Conservation (phyloP, 2,888 invertebrate species). For the Girardia tigrina region DNA sequence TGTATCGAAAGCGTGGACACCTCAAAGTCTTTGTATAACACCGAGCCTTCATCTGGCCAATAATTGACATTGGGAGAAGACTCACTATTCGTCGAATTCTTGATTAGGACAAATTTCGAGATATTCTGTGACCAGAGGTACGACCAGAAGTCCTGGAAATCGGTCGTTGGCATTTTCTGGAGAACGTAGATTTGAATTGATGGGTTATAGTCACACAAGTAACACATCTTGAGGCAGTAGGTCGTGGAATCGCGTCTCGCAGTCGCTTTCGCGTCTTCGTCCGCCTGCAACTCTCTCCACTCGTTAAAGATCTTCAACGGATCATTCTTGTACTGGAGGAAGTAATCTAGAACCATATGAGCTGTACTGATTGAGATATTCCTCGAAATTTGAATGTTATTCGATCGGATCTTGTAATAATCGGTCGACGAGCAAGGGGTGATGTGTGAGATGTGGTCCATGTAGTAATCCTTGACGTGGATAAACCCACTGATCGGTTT, state of each 20-base stretch:
- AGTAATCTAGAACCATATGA: background rate
- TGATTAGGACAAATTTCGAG: background rate
- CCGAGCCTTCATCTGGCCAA: constrained; percentile 12
- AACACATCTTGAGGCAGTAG: background rate
- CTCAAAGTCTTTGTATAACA: background rate
- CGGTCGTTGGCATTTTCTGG: background rate
- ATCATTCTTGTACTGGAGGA: background rate
- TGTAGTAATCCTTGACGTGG: constrained; percentile 16
- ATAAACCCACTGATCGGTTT: background rate
- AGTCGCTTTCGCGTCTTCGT: background rate
- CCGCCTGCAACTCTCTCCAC: background rate
- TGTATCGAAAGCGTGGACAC: background rate
- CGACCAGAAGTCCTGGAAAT: background rate
- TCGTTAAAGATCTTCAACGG: background rate
- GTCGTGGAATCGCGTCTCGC: background rate
- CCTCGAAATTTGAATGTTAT: background rate
- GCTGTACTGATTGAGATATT: background rate
- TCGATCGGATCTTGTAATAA: constrained; percentile 9
- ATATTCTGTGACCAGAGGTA: background rate
- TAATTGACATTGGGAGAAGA: background rate
- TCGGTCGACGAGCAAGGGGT: background rate
- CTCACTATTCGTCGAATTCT: background rate
- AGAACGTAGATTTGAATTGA: background rate
- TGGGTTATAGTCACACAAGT: constrained; percentile 5
- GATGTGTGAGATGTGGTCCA: background rate